Percentiles rank a stretch among this genome's conserved stretches.
Evolutionary conservation across 2,888 invertebrate genomes (phyloP).

Genomic region (Thereva nobilitata): DNA sequence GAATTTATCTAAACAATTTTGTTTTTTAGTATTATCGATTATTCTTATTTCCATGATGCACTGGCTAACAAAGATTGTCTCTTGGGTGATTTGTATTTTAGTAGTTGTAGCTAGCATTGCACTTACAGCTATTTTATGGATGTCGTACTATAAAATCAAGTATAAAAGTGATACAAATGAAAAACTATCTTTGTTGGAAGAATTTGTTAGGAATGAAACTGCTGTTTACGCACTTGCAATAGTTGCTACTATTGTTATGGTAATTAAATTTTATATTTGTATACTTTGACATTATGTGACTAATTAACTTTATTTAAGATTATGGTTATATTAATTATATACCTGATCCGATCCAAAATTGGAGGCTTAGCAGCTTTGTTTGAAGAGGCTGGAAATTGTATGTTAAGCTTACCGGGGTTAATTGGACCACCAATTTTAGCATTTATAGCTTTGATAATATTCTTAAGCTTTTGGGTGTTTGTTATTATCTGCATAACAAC

Average conservation of each 20-base stretch:
- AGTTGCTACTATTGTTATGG: conserved; percentile 84
- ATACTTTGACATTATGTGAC: conserved; percentile 7
- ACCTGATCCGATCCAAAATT: conserved; percentile 78
- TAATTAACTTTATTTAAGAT: conserved; percentile 61
- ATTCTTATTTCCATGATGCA: conserved; percentile 82
- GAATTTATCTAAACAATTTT: background rate
- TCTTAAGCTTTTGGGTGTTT: conserved; percentile 84
- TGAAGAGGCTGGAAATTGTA: conserved; percentile 86
- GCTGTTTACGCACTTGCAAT: conserved; percentile 85
- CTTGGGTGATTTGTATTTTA: conserved; percentile 84
- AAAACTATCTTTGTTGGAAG: conserved; percentile 64
- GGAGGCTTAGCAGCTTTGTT: conserved; percentile 83
- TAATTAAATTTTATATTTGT: conserved; percentile 52
- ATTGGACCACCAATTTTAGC: conserved; percentile 85
- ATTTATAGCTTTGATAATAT: conserved; percentile 74
- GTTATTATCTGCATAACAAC: conserved; percentile 81
- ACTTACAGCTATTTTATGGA: conserved; percentile 83
- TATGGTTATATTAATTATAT: conserved; percentile 72
- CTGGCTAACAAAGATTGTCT: conserved; percentile 79
- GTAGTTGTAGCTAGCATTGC: conserved; percentile 76
- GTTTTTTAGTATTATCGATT: conserved; percentile 76
- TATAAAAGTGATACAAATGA: conserved; percentile 51
- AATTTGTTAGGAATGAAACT: conserved; percentile 81
- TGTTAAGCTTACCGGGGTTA: conserved; percentile 80
- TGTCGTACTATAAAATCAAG: conserved; percentile 80